Conservation (phyloP, 2,113 vertebrate genomes). For the Anarrhichthys ocellatus region DNA sequence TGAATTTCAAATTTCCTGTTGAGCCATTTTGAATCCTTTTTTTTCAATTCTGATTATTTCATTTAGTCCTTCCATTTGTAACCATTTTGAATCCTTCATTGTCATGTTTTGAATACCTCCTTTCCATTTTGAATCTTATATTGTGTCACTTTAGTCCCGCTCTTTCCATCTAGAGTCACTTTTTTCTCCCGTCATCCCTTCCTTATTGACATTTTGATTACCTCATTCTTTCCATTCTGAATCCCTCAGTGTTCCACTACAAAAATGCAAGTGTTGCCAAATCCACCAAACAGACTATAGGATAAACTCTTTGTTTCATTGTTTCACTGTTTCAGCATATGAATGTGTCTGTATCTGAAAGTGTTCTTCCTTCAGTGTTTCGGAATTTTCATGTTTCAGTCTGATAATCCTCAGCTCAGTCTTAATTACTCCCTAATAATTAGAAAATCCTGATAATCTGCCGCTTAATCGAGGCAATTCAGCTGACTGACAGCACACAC, state of each 20-base stretch:
- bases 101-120: neutral
- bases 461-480: conserved; percentile 63
- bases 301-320: conserved; percentile 38
- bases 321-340: conserved; percentile 11
- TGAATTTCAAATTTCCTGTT: neutral
- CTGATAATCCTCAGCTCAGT: conserved; percentile 54
- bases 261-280: neutral
- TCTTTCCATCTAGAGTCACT: neutral
- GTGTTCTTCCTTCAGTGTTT: conserved; percentile 35
- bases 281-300: neutral
- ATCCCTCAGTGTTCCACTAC: neutral
- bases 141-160: neutral
- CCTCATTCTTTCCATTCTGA: neutral
- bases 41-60: neutral
- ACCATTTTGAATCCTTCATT: neutral
- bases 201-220: neutral
- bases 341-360: conserved; percentile 18
- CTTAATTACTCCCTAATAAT: conserved; percentile 75
- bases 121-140: neutral
- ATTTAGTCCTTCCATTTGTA: neutral
- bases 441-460: conserved; percentile 73
- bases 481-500: conserved; percentile 52
- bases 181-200: neutral
- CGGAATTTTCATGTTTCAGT: conserved; percentile 49
- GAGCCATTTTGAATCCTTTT: neutral